Base-by-base conservation (phyloP, 2,797 vertebrate species). In the Paratrypauchen microcephalus region DNA sequence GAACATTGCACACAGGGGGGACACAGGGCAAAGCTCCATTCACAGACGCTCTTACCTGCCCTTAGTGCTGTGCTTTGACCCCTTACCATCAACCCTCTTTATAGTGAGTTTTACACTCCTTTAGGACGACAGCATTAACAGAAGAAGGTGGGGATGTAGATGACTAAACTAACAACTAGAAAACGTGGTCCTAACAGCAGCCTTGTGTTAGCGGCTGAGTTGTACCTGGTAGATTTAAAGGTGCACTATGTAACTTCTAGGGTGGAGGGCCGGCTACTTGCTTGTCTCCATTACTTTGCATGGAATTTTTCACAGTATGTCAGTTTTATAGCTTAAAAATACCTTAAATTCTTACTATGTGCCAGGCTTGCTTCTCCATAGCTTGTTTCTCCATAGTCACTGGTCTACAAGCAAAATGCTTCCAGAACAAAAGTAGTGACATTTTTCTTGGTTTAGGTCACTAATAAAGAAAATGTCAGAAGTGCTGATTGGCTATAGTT, bases 61-160 rank as follows among this genome's bases (percentile, higher is more conserved):
- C 88, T 91, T 90, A 36, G 82, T 81, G 84, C 83, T 76, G 28
- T 60, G 58, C 89, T 91, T 94, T 72, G 94, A 93, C 90, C 94
- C 94, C 89, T 94, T 96, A 90, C 91, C 93, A 94, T 95, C 94
- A 95, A 95, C 91, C 93, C 93, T 95, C 92, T 95, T 95, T 95
- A 95, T 91, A 90, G 91, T 92, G 92, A 96, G 92, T 93, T 94
- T 95, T 94, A 96, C 92, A 93, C 92, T 95, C 92, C 95, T 65
- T 65, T 95, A 93, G 89, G 89, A 88, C 91, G 89, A 89, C 90
- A 91, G 93, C 91, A 92, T 90, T 92, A 89, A 94, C 92, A 95
- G 86, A 94, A 92, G 92, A 92, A 83, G 91, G 89, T 88, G 83
- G 73, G 85, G 78, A 59, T 76, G 85, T 26, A 67, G 80, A 73